A percentile compares a stretch with the other conserved stretches of the same genome.
These are phyloP conservation scores for Deilephila porcellus DNA, from an alignment of 2,888 invertebrate genomes.

Conservation along the genomic window DNA sequence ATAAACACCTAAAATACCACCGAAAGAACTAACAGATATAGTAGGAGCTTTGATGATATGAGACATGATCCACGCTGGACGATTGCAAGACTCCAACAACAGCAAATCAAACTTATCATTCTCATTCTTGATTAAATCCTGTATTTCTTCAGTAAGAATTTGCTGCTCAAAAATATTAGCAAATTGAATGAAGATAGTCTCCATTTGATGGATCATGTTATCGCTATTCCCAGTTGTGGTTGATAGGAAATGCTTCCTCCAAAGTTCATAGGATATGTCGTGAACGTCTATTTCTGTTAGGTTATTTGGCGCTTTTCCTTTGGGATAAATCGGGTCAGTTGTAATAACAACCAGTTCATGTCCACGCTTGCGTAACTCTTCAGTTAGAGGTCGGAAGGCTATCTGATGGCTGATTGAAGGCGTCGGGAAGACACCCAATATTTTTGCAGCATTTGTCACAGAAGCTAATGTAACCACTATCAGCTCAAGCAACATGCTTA, in stretches of 20 bases:
- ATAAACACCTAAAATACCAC: slow-evolving; percentile 38
- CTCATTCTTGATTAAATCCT: slow-evolving; percentile 45
- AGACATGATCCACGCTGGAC: slow-evolving; percentile 47
- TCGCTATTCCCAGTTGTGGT: slow-evolving; percentile 36
- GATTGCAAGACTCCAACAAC: slow-evolving; percentile 50
- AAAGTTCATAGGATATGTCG: slow-evolving; percentile 53
- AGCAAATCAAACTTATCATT: slow-evolving; percentile 56
- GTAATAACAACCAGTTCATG: slow-evolving; percentile 75
- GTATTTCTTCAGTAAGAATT: slow-evolving; percentile 38
- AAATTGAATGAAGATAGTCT: slow-evolving; percentile 25
- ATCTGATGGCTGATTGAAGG: slow-evolving; percentile 78
- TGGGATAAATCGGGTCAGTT: slow-evolving; percentile 61
- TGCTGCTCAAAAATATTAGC: slow-evolving; percentile 37
- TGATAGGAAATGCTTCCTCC: slow-evolving; percentile 36
- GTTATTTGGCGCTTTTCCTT: slow-evolving; percentile 56
- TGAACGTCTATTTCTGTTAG: slow-evolving; percentile 70
- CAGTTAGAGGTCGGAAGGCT: slow-evolving; percentile 63
- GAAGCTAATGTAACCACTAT: background rate
- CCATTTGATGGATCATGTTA: slow-evolving; percentile 32
- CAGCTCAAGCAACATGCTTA: background rate
- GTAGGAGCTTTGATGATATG: slow-evolving; percentile 58
- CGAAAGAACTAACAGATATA: slow-evolving; percentile 60
- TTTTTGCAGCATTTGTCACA: slow-evolving; percentile 42
- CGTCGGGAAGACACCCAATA: slow-evolving; percentile 56
- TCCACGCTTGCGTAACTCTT: slow-evolving; percentile 69